A percentile compares a stretch with the other conserved stretches of the same genome.
Evolutionary conservation across 2,113 vertebrate genomes (phyloP).

Genomic region (Planiliza haematocheilus): DNA sequence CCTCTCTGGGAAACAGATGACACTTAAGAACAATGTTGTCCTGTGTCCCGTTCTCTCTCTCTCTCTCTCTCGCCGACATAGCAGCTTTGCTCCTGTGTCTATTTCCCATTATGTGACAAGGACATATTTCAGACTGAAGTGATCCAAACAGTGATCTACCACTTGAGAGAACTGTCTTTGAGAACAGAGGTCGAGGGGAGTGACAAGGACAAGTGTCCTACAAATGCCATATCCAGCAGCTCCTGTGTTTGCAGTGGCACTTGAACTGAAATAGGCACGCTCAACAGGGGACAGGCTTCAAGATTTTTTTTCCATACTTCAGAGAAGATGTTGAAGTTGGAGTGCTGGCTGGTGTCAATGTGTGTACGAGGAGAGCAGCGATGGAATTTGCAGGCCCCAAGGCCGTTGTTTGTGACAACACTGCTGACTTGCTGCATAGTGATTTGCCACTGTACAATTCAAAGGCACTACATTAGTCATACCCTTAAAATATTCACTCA

Average conservation of each 20-base stretch:
- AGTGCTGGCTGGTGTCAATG: slow-evolving; percentile 60
- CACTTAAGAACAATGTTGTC: slow-evolving; percentile 54
- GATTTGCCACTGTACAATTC: slow-evolving; percentile 25
- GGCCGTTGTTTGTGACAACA: slow-evolving; percentile 51
- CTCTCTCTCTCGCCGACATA: slow-evolving; percentile 33
- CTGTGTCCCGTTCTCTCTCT: slow-evolving; percentile 57
- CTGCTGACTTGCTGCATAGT: slow-evolving; percentile 25
- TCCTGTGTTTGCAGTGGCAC: slow-evolving; percentile 78
- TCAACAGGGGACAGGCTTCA: slow-evolving; percentile 75
- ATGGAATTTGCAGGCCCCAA: slow-evolving; percentile 48
- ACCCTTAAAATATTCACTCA: slow-evolving; percentile 26
- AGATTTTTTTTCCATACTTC: slow-evolving; percentile 65
- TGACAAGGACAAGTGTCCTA: slow-evolving; percentile 81
- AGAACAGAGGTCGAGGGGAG: slow-evolving; percentile 79
- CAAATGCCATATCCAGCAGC: slow-evolving; percentile 74
- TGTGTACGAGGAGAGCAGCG: slow-evolving; percentile 48
- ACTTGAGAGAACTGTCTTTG: slow-evolving; percentile 81
- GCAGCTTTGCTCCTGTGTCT: slow-evolving; percentile 53
- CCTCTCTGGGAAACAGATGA: slow-evolving; percentile 62
- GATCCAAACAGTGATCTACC: slow-evolving; percentile 73
- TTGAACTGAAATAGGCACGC: slow-evolving; percentile 77
- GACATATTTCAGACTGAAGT: slow-evolving; percentile 76
- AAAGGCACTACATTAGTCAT: slow-evolving; percentile 10
- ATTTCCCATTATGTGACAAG: slow-evolving; percentile 78
- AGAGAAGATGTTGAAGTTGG: slow-evolving; percentile 64